Evolutionary conservation across 2,113 vertebrate genomes (phyloP), one percentile per base, ranked within the genome.

Genomic region (Baryphthengus martii): DNA sequence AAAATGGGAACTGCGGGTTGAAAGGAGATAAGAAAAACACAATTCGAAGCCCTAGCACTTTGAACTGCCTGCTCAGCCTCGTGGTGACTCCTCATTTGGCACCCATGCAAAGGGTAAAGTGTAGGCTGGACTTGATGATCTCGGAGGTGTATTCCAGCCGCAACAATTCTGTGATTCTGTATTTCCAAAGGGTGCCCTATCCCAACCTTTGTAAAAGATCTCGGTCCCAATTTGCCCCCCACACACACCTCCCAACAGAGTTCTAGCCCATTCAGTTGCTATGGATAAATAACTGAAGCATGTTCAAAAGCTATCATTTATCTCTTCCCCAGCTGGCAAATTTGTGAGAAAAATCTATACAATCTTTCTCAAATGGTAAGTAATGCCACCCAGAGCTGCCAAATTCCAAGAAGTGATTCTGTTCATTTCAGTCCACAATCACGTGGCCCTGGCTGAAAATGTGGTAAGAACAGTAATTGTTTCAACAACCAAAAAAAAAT

Each of bases 241-340:
- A 5, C 1, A 55, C 10, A 77, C 2, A 31, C 50, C 94, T 77
- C 68, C 29, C n/a, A n/a, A n/a, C n/a, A n/a, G n/a, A 63, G 44
- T 84, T 96, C 83, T 96, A 89, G 62, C 37, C 49, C 80, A 23
- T 75, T 92, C 20, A 29, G 13, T 88, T 94, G 11, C 67, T 90
- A 68, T 13, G 24, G 40, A 67, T 83, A n/a, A 62, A 29, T 65
- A 82, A 88, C 31, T 65, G 65, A 90, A 84, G 13, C 23, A 52
- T 44, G 42, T 72, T 71, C 39, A 71, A 74, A 29, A 86, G 25
- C 33, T 62, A 33, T 39, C 14, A 77, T 80, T 80, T 83, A 55
- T 73, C 52, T 81, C 71, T 72, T 73, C 47, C n/a, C 11, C 17
- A 70, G 40, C 28, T 90, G 70, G 52, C 58, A 95, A 68, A 79